These are phyloP conservation scores for Zaprionus bogoriensis DNA, from an alignment of 2,888 invertebrate genomes.

Conservation along the genomic window DNA sequence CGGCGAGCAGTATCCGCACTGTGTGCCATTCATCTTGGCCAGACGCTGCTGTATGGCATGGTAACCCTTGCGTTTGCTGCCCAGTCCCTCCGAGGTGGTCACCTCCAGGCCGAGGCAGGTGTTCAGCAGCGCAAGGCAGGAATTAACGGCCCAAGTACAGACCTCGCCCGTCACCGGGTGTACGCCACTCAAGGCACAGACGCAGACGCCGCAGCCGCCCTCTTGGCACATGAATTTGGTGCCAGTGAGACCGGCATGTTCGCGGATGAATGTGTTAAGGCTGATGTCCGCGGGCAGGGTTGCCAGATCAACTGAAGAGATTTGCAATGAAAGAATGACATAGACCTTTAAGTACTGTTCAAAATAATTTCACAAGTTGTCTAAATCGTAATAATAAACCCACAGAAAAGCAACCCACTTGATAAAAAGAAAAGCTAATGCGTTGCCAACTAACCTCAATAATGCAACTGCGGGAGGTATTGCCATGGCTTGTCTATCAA, in stretches of 20 bases:
- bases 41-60: constrained; percentile 87
- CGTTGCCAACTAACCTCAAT: too few species aligned
- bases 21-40: constrained; percentile 87
- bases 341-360: neutral
- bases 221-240: constrained; percentile 88
- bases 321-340: neutral
- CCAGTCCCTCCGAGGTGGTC: constrained; percentile 89
- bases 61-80: constrained; percentile 86
- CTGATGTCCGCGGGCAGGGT: constrained; percentile 83
- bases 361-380: neutral
- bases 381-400: neutral
- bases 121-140: constrained; percentile 87
- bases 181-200: constrained; percentile 82
- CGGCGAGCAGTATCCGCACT: constrained; percentile 90
- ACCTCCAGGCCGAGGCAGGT: constrained; percentile 88
- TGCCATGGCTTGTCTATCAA: neutral
- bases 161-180: constrained; percentile 83
- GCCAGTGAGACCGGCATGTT: constrained; percentile 85
- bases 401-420: neutral
- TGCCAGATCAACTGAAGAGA: constrained; percentile 69
- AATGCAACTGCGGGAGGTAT: too few species aligned
- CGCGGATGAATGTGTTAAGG: constrained; percentile 85
- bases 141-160: constrained; percentile 85
- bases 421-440: too few species aligned
- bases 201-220: constrained; percentile 88